Conservation (phyloP, 2,888 invertebrate genomes). For the Ochropleura plecta region DNA sequence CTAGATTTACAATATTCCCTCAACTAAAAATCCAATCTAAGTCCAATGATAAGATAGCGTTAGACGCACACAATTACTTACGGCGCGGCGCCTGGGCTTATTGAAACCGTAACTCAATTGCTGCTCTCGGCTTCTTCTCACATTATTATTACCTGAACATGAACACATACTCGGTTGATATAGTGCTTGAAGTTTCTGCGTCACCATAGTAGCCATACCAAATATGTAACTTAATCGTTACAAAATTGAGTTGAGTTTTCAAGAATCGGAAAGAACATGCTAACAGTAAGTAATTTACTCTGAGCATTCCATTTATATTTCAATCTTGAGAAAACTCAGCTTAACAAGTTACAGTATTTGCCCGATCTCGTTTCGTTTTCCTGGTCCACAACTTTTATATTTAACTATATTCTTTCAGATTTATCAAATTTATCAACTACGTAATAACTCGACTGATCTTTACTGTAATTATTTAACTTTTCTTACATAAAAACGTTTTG, state of each 20-base stretch:
- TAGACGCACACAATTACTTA: conserved; percentile 47
- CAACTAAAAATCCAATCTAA: conserved; percentile 51
- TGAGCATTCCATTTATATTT: neutral
- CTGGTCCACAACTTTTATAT: neutral
- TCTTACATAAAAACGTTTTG: neutral
- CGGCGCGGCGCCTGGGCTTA: conserved; percentile 34
- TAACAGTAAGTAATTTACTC: neutral
- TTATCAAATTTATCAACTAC: neutral
- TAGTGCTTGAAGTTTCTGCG: neutral
- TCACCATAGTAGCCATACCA: no score
- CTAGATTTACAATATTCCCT: conserved; percentile 42
- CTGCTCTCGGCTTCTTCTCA: conserved; percentile 13
- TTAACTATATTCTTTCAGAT: neutral
- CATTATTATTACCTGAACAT: conserved; percentile 6
- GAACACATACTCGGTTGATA: neutral
- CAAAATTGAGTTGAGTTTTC: neutral
- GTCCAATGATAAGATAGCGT: conserved; percentile 45
- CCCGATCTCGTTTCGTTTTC: neutral
- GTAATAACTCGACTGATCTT: conserved; percentile 13
- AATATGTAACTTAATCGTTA: no score
- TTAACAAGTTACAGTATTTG: neutral
- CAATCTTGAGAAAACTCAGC: conserved; percentile 2
- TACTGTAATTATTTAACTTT: conserved; percentile 1
- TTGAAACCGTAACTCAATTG: conserved; percentile 54
- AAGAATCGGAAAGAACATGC: no score